Conservation (phyloP, 1,140 invertebrate genomes). For the Polypedilum pembai region DNA sequence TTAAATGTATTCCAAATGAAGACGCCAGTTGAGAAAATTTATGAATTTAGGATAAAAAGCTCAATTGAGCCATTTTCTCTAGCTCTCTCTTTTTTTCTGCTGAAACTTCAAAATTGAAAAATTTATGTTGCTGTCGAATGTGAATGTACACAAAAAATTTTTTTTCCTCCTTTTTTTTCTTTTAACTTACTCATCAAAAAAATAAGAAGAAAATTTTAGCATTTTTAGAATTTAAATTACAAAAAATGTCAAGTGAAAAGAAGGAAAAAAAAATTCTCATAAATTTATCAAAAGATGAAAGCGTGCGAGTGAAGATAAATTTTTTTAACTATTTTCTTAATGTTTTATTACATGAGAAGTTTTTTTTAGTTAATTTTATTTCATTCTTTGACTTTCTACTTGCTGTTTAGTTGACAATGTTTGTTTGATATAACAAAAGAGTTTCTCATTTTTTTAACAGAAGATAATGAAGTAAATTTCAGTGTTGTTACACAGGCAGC, state of each 20-base stretch:
- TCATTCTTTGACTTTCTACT: too few relatives aligned
- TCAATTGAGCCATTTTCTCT: conserved; percentile 22
- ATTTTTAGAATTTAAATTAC: not conserved
- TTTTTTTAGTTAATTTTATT: too few relatives aligned
- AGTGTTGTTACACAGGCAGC: too few relatives aligned
- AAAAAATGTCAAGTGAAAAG: not conserved
- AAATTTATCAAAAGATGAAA: conserved; percentile 7
- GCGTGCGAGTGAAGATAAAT: not conserved
- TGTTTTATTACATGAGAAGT: too few relatives aligned
- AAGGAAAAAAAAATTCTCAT: not conserved
- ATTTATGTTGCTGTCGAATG: not conserved
- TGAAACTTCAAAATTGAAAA: conserved; percentile 10
- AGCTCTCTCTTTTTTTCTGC: not conserved
- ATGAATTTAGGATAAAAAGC: conserved; percentile 27
- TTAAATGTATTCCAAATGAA: conserved; percentile 7
- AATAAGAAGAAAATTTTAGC: not conserved
- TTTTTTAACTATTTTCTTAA: too few relatives aligned
- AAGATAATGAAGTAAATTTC: too few relatives aligned
- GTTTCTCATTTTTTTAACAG: too few relatives aligned
- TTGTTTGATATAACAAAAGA: too few relatives aligned
- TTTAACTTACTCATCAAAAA: not conserved
- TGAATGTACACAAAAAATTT: conserved; percentile 3
- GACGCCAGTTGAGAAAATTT: conserved; percentile 24
- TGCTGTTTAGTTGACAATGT: too few relatives aligned
- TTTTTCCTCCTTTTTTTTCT: not conserved